Evolutionary conservation across 2,888 invertebrate genomes (phyloP), one percentile per base, ranked within the genome.

Genomic region (Deilephila elpenor): DNA sequence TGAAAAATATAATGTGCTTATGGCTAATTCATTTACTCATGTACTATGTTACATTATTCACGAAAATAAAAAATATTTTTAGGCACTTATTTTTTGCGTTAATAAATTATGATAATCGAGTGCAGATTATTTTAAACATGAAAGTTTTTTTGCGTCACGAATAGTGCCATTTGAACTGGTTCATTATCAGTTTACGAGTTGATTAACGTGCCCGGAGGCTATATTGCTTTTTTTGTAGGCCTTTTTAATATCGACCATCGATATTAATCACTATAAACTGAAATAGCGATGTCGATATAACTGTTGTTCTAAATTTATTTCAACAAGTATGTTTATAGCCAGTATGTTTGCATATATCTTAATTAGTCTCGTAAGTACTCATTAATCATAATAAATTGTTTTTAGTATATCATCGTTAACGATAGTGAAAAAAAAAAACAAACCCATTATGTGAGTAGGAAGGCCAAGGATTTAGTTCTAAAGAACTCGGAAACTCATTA

Each of bases 341-440:
- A n/a, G n/a, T n/a, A n/a, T 56, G 19, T 56, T 56, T 29, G 11
- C 7, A 60, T 60, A 29, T 60, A 60, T 14, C 25, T 60, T 60
- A 29, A 60, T 60, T 60, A 32, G 29, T 59, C 17, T 11, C 2
- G 5, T 25, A 17, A 25, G 29, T 60, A 11, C 29, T 29, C 14
- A 60, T 60, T 60, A 60, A 60, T 60, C 17, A 60, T 29, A 60
- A 29, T 60, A 60, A 60, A 29, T 60, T 60, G 29, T 60, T 32
- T 59, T 60, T 60, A 53, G n/a, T n/a, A 19, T 19, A 32, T 60
- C 29, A 25, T 60, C 60, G 14, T 25, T 29, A 60, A 29, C 29
- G 60, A 59, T 59, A 20, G 29, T 32, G 20, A 25, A 32, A 32
- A 32, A 29, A 60, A 29, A 60, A 56, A 60, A 25, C 17, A 60